Percentiles rank a stretch among this genome's conserved stretches.
Conservation (phyloP, 2,888 invertebrate genomes). For the Bimastos eiseni region DNA sequence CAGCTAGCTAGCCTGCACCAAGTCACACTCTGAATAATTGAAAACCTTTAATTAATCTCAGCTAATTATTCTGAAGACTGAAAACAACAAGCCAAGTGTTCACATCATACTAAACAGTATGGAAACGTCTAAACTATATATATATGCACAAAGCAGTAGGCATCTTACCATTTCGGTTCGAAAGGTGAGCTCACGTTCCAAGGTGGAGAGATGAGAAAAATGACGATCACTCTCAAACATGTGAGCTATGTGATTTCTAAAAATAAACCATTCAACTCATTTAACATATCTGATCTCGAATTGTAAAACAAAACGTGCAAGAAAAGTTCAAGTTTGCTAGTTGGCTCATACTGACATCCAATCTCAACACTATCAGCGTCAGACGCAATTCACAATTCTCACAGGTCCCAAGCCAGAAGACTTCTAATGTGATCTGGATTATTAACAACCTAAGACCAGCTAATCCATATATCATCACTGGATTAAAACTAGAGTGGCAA, state of each 20-base stretch:
- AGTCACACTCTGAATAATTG: neutral
- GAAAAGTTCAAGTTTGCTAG: no score
- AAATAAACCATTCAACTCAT: neutral
- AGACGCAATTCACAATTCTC: neutral
- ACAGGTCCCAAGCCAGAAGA: neutral
- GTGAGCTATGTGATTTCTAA: slow-evolving; percentile 69
- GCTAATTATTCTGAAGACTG: neutral
- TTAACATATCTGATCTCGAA: no score
- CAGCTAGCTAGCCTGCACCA: neutral
- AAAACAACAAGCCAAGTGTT: neutral
- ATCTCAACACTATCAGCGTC: neutral
- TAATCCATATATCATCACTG: no score
- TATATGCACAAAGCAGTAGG: neutral
- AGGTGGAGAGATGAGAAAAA: slow-evolving; percentile 79
- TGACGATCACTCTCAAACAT: slow-evolving; percentile 83
- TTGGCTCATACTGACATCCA: neutral
- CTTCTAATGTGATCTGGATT: neutral
- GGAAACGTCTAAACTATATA: neutral
- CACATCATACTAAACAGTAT: neutral
- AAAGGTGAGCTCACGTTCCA: slow-evolving; percentile 83
- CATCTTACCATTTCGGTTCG: slow-evolving; percentile 79
- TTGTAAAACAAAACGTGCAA: no score
- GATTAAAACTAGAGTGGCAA: no score
- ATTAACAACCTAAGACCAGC: neutral
- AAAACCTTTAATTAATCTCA: neutral